phyloP scores from a whole-genome alignment of 2,888 invertebrate genomes.

The Buathra laborator region DNA sequence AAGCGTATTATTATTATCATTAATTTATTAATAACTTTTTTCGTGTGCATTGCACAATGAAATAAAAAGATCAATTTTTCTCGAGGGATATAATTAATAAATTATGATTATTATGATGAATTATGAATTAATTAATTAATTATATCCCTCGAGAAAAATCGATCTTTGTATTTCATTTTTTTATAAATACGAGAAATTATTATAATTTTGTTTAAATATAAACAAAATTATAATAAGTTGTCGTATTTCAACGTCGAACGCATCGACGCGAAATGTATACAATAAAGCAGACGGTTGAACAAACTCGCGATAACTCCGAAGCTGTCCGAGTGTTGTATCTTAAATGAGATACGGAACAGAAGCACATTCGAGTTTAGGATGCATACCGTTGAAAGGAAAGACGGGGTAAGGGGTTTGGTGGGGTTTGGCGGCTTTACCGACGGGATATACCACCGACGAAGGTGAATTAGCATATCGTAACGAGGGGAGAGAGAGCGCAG shows the following conservation, averaged over 20 bases:
- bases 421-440: conserved; percentile 8
- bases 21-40: neutral
- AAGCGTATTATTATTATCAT: neutral
- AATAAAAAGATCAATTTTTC: no score
- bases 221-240: no score
- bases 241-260: no score
- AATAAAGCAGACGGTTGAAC: neutral
- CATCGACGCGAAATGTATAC: neutral
- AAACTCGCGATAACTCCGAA: neutral
- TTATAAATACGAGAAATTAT: no score
- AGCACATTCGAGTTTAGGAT: neutral
- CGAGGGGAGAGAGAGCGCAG: conserved; percentile 27
- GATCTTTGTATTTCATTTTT: no score
- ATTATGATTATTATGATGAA: no score
- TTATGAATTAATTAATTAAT: no score
- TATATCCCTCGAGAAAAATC: no score
- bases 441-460: conserved; percentile 8
- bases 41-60: neutral
- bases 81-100: no score
- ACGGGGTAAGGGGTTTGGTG: neutral
- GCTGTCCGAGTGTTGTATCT: no score
- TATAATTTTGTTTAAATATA: no score
- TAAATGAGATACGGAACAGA: neutral
- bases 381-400: conserved; percentile 3
- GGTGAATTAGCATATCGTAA: conserved; percentile 59